These are phyloP conservation scores for Eulemur rubriventer DNA, from an alignment of 2,797 vertebrate genomes.

Conservation along the genomic window DNA sequence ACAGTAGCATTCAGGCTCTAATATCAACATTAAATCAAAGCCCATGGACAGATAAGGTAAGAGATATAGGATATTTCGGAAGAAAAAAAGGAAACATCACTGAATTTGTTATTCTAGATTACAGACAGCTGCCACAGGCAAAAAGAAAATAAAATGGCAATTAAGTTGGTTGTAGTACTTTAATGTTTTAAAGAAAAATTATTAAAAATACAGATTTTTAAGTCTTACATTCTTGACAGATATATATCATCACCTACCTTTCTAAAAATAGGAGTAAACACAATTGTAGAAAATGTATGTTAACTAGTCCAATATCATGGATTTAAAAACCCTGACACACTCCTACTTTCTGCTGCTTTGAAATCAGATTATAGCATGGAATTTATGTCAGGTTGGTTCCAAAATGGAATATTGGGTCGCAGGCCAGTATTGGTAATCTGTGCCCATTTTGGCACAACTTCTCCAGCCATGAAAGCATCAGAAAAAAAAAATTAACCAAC, in stretches of 20 bases:
- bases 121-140: conserved; percentile 53
- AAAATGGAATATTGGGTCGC: conserved; percentile 52
- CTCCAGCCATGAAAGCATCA: conserved; percentile 63
- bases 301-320: conserved; percentile 27
- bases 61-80: neutral
- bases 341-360: conserved; percentile 39
- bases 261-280: conserved; percentile 68
- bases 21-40: conserved; percentile 63
- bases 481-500: conserved; percentile 72
- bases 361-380: conserved; percentile 58
- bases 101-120: conserved; percentile 23
- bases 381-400: conserved; percentile 64
- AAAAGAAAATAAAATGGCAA: conserved; percentile 73
- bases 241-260: conserved; percentile 69
- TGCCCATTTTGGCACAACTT: conserved; percentile 20
- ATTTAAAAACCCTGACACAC: conserved; percentile 43
- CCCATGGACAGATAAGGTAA: conserved; percentile 12
- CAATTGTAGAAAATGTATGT: conserved; percentile 59
- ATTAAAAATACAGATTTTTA: conserved; percentile 68
- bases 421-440: conserved; percentile 33
- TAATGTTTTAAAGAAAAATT: conserved; percentile 74
- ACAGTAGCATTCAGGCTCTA: conserved; percentile 64
- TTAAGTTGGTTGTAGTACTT: conserved; percentile 68
- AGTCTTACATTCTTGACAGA: conserved; percentile 73
- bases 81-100: conserved; percentile 21